These are phyloP conservation scores for Nesometra sesokonis DNA, from an alignment of 35 echinoderm and acorn worm genomes.

Conservation along the genomic window DNA sequence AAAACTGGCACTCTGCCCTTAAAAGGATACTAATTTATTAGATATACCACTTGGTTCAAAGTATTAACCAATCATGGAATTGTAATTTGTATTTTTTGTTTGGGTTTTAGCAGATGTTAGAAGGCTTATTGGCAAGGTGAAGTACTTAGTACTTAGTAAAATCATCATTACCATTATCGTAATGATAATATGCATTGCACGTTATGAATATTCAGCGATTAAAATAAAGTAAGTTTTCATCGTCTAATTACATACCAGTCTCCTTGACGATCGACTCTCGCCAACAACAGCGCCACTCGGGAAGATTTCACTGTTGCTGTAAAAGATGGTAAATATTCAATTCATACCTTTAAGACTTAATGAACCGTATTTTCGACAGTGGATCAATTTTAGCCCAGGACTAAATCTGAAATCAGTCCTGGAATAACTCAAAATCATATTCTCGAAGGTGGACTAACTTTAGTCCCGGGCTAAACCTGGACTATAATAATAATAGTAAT, in stretches of 20 bases:
- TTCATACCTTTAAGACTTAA: too few relatives aligned
- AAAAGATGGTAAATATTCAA: not conserved
- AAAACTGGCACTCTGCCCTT: too few relatives aligned
- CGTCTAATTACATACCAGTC: not conserved
- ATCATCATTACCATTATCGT: too few relatives aligned
- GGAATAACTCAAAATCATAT: too few relatives aligned
- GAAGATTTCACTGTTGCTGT: not conserved
- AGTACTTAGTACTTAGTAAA: not conserved
- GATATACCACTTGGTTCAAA: too few relatives aligned
- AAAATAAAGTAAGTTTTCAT: not conserved
- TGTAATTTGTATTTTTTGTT: not conserved
- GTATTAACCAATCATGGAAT: not conserved
- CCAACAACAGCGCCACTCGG: not conserved
- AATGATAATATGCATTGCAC: not conserved
- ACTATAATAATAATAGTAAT: too few relatives aligned
- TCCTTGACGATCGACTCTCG: not conserved
- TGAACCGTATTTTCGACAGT: too few relatives aligned
- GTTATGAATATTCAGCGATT: not conserved
- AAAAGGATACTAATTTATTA: too few relatives aligned
- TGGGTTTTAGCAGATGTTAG: not conserved
- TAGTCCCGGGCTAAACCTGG: too few relatives aligned
- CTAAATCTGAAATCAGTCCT: too few relatives aligned
- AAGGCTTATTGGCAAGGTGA: not conserved
- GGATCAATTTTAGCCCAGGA: too few relatives aligned
- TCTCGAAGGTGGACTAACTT: too few relatives aligned